Percentiles rank a stretch among this genome's conserved stretches.
Evolutionary conservation across 2,888 invertebrate genomes (phyloP).

Genomic region (Sabatieria punctata): DNA sequence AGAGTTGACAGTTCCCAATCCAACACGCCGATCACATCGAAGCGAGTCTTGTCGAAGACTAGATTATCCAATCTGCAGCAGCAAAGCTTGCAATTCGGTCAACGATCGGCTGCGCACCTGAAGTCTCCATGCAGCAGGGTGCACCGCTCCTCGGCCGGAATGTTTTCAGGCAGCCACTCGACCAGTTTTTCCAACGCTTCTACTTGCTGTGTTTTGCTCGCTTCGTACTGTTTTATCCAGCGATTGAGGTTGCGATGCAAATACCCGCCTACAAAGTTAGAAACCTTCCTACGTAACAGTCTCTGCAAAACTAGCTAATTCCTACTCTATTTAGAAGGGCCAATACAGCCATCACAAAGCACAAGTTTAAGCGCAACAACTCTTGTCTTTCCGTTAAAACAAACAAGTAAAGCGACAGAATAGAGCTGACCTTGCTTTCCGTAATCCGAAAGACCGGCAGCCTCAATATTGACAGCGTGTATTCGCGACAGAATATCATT

Average conservation of each 20-base stretch:
- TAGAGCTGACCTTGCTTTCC: slow-evolving; percentile 26
- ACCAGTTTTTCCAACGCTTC: slow-evolving; percentile 29
- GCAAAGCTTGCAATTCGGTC: neutral
- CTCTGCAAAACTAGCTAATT: neutral
- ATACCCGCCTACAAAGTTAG: slow-evolving; percentile 21
- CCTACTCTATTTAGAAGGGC: no score
- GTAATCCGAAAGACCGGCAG: slow-evolving; percentile 30
- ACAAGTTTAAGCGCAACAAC: no score
- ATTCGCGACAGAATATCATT: slow-evolving; percentile 30
- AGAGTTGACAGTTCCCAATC: slow-evolving; percentile 38
- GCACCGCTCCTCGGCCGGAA: slow-evolving; percentile 29
- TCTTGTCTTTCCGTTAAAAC: no score
- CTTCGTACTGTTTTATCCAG: slow-evolving; percentile 35
- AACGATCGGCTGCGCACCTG: slow-evolving; percentile 25
- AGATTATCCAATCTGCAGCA: slow-evolving; percentile 34
- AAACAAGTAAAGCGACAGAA: neutral
- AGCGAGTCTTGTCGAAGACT: slow-evolving; percentile 30
- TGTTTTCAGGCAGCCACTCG: slow-evolving; percentile 28
- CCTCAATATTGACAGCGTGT: slow-evolving; percentile 31
- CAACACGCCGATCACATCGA: slow-evolving; percentile 33
- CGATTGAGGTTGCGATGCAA: slow-evolving; percentile 33
- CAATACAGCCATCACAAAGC: no score
- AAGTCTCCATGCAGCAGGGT: slow-evolving; percentile 37
- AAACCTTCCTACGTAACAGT: no score
- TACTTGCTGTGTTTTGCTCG: slow-evolving; percentile 33